Conservation (phyloP, 2,888 invertebrate species). For the Miltochrista miniata region DNA sequence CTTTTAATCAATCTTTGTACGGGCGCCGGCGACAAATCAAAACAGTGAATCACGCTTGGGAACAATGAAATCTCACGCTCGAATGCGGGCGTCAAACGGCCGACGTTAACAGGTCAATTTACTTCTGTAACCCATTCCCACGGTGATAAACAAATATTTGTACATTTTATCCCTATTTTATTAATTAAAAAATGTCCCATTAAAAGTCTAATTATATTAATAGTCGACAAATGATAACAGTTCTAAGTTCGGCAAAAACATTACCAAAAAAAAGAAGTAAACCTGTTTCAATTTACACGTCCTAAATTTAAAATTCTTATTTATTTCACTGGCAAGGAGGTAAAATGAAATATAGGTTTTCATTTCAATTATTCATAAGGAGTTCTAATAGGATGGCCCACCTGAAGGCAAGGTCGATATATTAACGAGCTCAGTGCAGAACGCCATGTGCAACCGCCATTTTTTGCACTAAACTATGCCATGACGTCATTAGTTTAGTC, state of each 20-base stretch:
- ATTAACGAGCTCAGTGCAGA: slow-evolving; percentile 28
- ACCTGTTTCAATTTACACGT: slow-evolving; percentile 12
- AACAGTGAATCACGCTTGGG: slow-evolving; percentile 72
- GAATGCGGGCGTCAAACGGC: slow-evolving; percentile 77
- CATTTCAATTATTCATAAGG: slow-evolving; percentile 42
- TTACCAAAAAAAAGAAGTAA: slow-evolving; percentile 17
- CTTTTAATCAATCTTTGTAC: slow-evolving; percentile 69
- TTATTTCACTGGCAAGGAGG: slow-evolving; percentile 22
- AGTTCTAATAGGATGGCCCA: slow-evolving; percentile 37
- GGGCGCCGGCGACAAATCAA: slow-evolving; percentile 69
- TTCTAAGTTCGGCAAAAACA: slow-evolving; percentile 9
- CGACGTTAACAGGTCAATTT: slow-evolving; percentile 78
- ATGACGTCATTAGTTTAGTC: slow-evolving; percentile 33
- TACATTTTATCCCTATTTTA: slow-evolving; percentile 46
- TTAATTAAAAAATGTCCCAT: slow-evolving; percentile 45
- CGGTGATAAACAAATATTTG: slow-evolving; percentile 68
- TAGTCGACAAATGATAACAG: background rate
- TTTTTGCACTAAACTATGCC: slow-evolving; percentile 26
- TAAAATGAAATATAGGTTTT: slow-evolving; percentile 27
- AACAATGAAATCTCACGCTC: slow-evolving; percentile 78
- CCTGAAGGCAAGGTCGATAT: slow-evolving; percentile 27
- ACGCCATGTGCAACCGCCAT: slow-evolving; percentile 31
- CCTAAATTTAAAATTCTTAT: slow-evolving; percentile 21
- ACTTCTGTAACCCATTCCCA: slow-evolving; percentile 73
- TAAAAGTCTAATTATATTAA: slow-evolving; percentile 21